Evolutionary conservation across 2,113 vertebrate genomes (phyloP).

Genomic region (Phalacrocorax carbo): DNA sequence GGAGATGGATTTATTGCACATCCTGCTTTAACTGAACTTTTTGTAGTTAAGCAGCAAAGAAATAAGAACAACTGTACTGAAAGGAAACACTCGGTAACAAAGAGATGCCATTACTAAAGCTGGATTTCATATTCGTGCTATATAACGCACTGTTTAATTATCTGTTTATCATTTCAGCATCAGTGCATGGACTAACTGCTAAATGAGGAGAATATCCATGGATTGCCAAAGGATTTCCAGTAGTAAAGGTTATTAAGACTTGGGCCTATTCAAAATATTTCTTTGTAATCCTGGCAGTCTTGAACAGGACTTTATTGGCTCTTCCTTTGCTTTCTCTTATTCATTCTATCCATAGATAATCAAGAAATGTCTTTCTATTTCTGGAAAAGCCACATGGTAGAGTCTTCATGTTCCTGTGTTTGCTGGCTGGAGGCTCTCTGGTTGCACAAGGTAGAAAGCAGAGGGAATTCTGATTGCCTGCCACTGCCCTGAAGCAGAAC

Average conservation of each 20-base stretch:
- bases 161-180: background rate
- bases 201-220: background rate
- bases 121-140: background rate
- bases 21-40: background rate
- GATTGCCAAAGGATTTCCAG: background rate
- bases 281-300: background rate
- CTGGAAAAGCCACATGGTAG: background rate
- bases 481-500: background rate
- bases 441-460: background rate
- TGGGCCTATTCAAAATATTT: background rate
- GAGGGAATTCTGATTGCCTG: background rate
- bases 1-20: background rate
- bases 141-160: background rate
- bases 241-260: background rate
- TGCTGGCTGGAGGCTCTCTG: background rate
- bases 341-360: background rate
- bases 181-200: background rate
- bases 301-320: background rate
- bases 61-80: background rate
- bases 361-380: background rate
- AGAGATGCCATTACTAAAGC: background rate
- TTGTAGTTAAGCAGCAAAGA: background rate
- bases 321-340: background rate
- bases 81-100: background rate
- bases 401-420: background rate